Evolutionary conservation across 2,113 vertebrate genomes (phyloP).

Genomic region (Chionis minor): DNA sequence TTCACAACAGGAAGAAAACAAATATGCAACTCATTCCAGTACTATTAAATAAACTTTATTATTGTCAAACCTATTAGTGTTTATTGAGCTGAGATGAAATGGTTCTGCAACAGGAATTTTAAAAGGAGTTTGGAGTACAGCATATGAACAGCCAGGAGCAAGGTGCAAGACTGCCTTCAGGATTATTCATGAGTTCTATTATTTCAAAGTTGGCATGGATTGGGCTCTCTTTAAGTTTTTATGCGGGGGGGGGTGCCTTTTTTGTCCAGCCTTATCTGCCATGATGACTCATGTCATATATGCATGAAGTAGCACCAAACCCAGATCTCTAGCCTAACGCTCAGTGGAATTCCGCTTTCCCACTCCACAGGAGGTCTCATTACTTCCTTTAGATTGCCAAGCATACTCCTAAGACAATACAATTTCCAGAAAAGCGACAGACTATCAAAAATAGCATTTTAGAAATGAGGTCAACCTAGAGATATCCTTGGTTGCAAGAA

Average conservation of each 20-base stretch:
- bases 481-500: neutral
- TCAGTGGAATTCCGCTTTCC: neutral
- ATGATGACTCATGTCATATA: neutral
- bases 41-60: neutral
- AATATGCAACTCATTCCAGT: neutral
- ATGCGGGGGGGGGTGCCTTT: neutral
- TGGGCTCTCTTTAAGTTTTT: neutral
- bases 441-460: neutral
- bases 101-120: neutral
- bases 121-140: neutral
- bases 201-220: neutral
- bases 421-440: neutral
- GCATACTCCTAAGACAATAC: neutral
- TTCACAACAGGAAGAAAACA: neutral
- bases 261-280: neutral
- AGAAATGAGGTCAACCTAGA: neutral
- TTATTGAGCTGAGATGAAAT: neutral
- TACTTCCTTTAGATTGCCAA: neutral
- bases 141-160: neutral
- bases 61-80: neutral
- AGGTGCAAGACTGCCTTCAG: neutral
- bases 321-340: neutral
- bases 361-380: neutral
- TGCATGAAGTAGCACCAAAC: neutral
- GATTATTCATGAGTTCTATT: neutral